Evolutionary conservation across 2,113 vertebrate species (phyloP), one percentile per base, ranked within the genome.

Genomic region (Scortum barcoo): DNA sequence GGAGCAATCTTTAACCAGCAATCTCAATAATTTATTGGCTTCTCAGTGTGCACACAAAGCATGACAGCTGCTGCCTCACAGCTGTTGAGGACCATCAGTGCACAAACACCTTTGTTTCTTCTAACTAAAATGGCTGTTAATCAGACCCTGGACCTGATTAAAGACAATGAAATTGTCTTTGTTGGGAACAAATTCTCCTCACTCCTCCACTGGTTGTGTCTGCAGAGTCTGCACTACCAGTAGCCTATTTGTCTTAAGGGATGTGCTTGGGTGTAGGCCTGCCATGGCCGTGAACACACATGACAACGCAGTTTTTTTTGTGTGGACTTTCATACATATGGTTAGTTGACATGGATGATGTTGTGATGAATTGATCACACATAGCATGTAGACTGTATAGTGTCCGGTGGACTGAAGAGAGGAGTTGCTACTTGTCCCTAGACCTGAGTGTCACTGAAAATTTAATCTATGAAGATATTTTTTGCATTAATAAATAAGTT

Each of bases 401-500:
- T 80, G 53, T 58, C 63, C 16, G 3, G 30, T 80, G 33, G 33
- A 56, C 61, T 67, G 50, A 48, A 50, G 38, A 20, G 40, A 58
- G 57, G 57, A 71, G 56, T 71, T 24, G 66, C 76, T 20, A 44
- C 33, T 68, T 69, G 68, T 61, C 81, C 46, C 71, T 17, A 36
- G 40, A 80, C 66, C 60, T 77, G 51, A 69, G 71, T 53, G 88
- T 78, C 46, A 38, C 63, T 88, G 46, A 89, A 90, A 89, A 58
- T 74, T 72, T 81, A 53, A 91, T 84, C 61, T 72, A 68, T 26
- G 42, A 73, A 28, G 87, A 85, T 89, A 85, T 93, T 92, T 93
- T 89, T 85, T 88, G 65, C 74, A 51, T 70, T 82, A 38, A 91
- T 94, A 84, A 94, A 93, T 94, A 90, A 94, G 62, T 92, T 69